These are phyloP conservation scores for Tamandua tetradactyla DNA, from an alignment of 2,797 vertebrate genomes.

Conservation along the genomic window DNA sequence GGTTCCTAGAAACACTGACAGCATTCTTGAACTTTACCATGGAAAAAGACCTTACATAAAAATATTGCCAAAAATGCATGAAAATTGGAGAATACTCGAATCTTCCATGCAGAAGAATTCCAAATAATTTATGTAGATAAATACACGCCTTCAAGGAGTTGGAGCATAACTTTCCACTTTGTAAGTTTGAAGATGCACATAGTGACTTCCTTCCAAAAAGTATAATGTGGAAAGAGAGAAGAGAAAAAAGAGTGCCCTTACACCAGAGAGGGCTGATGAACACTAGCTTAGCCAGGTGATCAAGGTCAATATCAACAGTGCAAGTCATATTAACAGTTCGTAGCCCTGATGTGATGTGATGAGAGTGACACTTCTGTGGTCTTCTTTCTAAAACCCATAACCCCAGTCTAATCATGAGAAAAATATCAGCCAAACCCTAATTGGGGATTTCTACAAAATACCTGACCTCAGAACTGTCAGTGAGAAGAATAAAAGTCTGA, in stretches of 20 bases:
- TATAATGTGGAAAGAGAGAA: not conserved
- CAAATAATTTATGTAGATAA: not conserved
- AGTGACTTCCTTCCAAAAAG: not conserved
- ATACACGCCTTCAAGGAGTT: not conserved
- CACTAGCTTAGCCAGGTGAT: not conserved
- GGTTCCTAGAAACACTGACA: conserved; percentile 22
- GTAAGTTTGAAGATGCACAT: not conserved
- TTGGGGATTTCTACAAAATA: not conserved
- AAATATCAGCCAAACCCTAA: not conserved
- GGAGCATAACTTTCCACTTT: not conserved
- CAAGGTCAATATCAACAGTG: not conserved
- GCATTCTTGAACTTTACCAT: conserved; percentile 38
- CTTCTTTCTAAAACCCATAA: not conserved
- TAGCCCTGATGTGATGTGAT: not conserved
- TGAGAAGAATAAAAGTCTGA: not conserved
- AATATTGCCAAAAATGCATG: not conserved
- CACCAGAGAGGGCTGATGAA: not conserved
- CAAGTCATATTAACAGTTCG: not conserved
- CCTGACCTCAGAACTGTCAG: not conserved
- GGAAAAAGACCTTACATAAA: not conserved
- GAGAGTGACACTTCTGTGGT: not conserved
- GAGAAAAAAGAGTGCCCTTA: not conserved
- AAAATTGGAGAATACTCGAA: not conserved
- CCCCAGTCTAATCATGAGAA: not conserved
- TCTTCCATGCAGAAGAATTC: not conserved